A percentile compares a stretch with the other conserved stretches of the same genome.
Conservation (phyloP, 2,797 vertebrate species). For the Cryptoprocta ferox region DNA sequence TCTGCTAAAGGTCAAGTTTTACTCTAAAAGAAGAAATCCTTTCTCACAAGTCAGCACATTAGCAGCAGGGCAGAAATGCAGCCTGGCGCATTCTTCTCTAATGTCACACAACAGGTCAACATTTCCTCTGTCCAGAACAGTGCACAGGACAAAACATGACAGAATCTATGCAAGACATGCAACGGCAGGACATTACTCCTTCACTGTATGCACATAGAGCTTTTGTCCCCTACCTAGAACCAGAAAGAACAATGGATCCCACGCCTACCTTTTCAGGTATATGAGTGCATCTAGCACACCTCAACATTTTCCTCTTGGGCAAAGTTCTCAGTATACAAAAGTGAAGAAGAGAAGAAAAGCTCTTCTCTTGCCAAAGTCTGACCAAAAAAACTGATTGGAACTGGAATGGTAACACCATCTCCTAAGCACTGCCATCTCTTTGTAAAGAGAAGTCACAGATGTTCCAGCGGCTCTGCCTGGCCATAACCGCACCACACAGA, state of each 20-base stretch:
- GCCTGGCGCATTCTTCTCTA: not conserved
- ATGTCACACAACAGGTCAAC: not conserved
- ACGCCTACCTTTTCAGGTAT: not conserved
- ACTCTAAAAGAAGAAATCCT: not conserved
- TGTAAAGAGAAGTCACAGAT: not conserved
- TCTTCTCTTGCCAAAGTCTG: not conserved
- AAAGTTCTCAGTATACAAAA: not conserved
- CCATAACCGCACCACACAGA: fast-evolving
- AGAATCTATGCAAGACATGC: not conserved
- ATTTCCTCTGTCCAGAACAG: not conserved
- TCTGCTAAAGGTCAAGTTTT: not conserved
- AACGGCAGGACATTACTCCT: not conserved
- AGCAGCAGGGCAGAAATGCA: not conserved
- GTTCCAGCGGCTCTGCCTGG: not conserved
- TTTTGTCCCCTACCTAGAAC: not conserved
- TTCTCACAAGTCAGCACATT: not conserved
- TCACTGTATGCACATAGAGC: fast-evolving
- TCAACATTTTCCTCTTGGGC: not conserved
- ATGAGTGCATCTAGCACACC: not conserved
- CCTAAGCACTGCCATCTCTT: not conserved
- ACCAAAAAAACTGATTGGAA: not conserved
- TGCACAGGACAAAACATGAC: not conserved
- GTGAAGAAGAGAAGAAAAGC: not conserved
- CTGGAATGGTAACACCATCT: not conserved
- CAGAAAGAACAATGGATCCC: not conserved